A percentile compares a stretch with the other conserved stretches of the same genome.
Evolutionary conservation across 2,113 vertebrate species (phyloP).

Genomic region (Telmatochromis bifrenatus): DNA sequence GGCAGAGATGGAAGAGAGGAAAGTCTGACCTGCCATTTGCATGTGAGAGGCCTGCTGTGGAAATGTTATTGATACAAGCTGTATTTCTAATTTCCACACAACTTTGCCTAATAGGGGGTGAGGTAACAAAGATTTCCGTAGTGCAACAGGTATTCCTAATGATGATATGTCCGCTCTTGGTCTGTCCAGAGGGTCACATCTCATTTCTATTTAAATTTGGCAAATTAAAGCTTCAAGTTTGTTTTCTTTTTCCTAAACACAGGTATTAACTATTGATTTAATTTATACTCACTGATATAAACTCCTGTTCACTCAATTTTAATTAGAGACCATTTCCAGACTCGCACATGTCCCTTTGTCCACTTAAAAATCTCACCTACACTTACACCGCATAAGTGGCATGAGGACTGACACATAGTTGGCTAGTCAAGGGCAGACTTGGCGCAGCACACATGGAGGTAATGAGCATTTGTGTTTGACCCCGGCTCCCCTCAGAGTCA

Average conservation of each 20-base stretch:
- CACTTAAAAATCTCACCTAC: background rate
- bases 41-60: conserved; percentile 58
- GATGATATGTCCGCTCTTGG: background rate
- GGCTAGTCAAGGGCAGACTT: background rate
- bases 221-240: background rate
- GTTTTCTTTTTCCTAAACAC: background rate
- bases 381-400: background rate
- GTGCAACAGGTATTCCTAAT: conserved; percentile 6
- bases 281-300: background rate
- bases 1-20: background rate
- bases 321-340: background rate
- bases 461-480: conserved; percentile 17
- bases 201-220: background rate
- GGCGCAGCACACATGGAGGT: background rate
- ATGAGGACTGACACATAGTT: background rate
- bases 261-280: background rate
- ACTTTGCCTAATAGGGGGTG: conserved; percentile 39
- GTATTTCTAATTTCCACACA: conserved; percentile 46
- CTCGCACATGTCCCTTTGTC: background rate
- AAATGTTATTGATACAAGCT: conserved; percentile 60
- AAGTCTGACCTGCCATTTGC: conserved; percentile 37
- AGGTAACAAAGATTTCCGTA: conserved; percentile 26
- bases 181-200: background rate
- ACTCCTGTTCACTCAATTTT: background rate
- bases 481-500: background rate